These are phyloP conservation scores for Herpailurus yagouaroundi DNA, from an alignment of 2,113 vertebrate species.

Conservation along the genomic window DNA sequence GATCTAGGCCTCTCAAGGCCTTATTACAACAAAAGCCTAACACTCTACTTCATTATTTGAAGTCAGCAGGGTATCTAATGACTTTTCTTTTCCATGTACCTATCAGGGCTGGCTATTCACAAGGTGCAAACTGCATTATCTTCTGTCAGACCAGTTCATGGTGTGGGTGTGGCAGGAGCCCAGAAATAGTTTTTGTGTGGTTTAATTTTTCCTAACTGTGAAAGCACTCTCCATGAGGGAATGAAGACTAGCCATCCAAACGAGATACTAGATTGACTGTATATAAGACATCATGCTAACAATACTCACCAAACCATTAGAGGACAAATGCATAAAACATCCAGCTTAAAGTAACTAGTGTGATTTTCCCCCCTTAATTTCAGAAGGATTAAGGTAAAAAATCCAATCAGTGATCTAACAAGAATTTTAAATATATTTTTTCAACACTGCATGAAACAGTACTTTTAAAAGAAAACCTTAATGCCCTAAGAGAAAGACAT, in stretches of 20 bases:
- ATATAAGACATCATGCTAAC: neutral
- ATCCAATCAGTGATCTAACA: neutral
- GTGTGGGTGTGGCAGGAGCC: neutral
- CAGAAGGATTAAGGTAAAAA: constrained; percentile 38
- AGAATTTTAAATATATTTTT: constrained; percentile 41
- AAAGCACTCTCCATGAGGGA: neutral
- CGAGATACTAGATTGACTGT: neutral
- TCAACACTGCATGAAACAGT: neutral
- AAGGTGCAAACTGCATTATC: neutral
- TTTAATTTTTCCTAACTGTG: neutral
- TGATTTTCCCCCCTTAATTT: constrained; percentile 33
- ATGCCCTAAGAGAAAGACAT: neutral
- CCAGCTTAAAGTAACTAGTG: neutral
- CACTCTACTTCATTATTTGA: constrained; percentile 80
- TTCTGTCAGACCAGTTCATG: neutral
- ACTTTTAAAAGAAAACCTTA: neutral
- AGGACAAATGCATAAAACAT: neutral
- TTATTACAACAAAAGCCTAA: constrained; percentile 84
- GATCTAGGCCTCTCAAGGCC: constrained; percentile 79
- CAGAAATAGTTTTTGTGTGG: neutral
- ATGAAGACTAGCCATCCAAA: neutral
- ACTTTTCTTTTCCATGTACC: constrained; percentile 57
- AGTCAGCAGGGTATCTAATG: constrained; percentile 74
- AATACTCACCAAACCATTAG: neutral
- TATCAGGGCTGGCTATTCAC: neutral